Evolutionary conservation across 1,140 invertebrate species (phyloP).

Genomic region (Drosophila orosa): DNA sequence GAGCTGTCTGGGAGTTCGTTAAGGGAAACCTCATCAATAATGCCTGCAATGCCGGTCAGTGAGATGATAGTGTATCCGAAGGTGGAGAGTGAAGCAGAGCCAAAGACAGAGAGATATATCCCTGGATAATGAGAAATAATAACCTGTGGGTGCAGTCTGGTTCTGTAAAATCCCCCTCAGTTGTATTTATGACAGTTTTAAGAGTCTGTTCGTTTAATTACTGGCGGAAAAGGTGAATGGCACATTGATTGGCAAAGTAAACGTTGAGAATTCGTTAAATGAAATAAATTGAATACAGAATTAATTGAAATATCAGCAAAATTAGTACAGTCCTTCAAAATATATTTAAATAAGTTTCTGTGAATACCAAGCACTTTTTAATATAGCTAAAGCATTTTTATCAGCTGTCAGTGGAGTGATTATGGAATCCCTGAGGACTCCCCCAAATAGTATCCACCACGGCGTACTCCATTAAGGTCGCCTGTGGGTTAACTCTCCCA

Average conservation of each 20-base stretch:
- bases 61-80: conserved; percentile 1
- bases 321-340: too few relatives aligned
- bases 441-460: background rate
- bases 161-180: background rate
- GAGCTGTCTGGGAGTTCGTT: conserved; percentile 53
- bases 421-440: background rate
- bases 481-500: conserved; percentile 21
- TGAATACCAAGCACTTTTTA: background rate
- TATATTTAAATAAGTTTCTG: background rate
- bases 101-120: conserved; percentile 1
- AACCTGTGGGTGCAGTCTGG: conserved; percentile 11
- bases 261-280: background rate
- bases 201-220: conserved; percentile 12
- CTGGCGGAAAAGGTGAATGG: background rate
- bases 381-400: background rate
- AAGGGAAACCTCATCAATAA: conserved; percentile 58
- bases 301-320: background rate
- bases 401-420: background rate
- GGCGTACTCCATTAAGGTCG: conserved; percentile 16
- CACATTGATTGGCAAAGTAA: background rate
- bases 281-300: background rate
- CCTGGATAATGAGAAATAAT: conserved; percentile 50
- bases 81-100: conserved; percentile 5
- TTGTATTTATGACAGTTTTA: conserved; percentile 22
- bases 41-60: conserved; percentile 25